Percentiles rank a stretch among this genome's conserved stretches.
phyloP scores from a whole-genome alignment of 2,797 vertebrate species.

The Ceryle rudis region DNA sequence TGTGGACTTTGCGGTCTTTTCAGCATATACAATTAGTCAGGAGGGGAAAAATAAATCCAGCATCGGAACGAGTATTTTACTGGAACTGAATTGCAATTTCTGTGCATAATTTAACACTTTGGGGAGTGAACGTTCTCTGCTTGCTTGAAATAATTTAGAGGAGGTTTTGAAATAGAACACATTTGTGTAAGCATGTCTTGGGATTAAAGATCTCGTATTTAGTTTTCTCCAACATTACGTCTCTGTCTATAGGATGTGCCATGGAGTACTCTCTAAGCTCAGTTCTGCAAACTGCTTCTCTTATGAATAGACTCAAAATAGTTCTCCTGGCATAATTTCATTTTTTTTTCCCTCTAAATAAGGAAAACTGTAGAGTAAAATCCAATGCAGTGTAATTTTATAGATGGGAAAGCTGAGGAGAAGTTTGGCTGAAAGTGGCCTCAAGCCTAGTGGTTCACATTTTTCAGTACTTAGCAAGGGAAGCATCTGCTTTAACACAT shows the following conservation, averaged over 20 bases:
- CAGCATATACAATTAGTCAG: constrained; percentile 45
- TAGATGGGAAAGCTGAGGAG: neutral
- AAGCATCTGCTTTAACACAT: neutral
- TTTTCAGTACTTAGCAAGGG: neutral
- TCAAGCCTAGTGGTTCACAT: neutral
- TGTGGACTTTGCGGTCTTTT: neutral
- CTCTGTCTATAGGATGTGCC: neutral
- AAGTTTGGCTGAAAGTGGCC: neutral
- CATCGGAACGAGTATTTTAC: constrained; percentile 38
- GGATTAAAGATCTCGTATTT: constrained; percentile 15
- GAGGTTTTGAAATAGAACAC: constrained; percentile 19
- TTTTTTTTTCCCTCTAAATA: neutral
- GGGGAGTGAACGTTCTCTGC: neutral
- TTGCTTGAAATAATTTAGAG: constrained; percentile 48
- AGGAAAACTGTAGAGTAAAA: neutral
- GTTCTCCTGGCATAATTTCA: neutral
- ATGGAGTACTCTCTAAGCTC: neutral
- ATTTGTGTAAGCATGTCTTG: constrained; percentile 24
- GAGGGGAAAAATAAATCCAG: constrained; percentile 57
- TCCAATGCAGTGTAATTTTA: neutral
- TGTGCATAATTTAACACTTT: constrained; percentile 67
- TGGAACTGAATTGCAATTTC: constrained; percentile 25
- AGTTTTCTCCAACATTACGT: neutral
- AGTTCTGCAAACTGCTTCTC: neutral
- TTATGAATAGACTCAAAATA: neutral